Percentiles rank a stretch among this genome's conserved stretches.
These are phyloP conservation scores for Oreochromis niloticus DNA, from an alignment of 2,113 vertebrate genomes.

Conservation along the genomic window DNA sequence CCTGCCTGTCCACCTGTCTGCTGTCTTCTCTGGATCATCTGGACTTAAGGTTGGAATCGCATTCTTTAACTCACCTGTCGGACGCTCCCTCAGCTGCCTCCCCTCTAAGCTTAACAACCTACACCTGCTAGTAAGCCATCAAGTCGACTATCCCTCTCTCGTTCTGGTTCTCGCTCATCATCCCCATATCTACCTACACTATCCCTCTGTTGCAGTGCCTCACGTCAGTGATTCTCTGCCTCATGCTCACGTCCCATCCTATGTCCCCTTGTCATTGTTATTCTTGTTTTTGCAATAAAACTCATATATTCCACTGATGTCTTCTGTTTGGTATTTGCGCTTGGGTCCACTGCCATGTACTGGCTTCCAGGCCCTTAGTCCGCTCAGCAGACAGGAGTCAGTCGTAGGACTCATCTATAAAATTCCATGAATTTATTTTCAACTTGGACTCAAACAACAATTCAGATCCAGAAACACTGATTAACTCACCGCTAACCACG, in stretches of 20 bases:
- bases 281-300: background rate
- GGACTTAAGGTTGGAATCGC: rapidly evolving
- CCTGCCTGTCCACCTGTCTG: background rate
- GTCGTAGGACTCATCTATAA: background rate
- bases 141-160: background rate
- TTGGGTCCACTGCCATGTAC: background rate
- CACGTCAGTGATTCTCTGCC: background rate
- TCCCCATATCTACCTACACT: background rate
- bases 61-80: background rate
- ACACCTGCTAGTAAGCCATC: background rate
- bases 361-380: background rate
- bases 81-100: background rate
- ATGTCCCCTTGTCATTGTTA: background rate
- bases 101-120: background rate
- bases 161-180: background rate
- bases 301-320: background rate
- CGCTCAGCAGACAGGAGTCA: background rate
- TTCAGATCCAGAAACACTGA: background rate
- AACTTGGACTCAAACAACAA: background rate
- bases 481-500: background rate
- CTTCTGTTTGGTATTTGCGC: background rate
- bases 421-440: background rate
- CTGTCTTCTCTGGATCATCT: background rate
- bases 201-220: background rate
- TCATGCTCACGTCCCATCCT: background rate